Percentiles rank a stretch among this genome's conserved stretches.
phyloP scores from a whole-genome alignment of 2,113 vertebrate genomes.

The Myiozetetes cayanensis region DNA sequence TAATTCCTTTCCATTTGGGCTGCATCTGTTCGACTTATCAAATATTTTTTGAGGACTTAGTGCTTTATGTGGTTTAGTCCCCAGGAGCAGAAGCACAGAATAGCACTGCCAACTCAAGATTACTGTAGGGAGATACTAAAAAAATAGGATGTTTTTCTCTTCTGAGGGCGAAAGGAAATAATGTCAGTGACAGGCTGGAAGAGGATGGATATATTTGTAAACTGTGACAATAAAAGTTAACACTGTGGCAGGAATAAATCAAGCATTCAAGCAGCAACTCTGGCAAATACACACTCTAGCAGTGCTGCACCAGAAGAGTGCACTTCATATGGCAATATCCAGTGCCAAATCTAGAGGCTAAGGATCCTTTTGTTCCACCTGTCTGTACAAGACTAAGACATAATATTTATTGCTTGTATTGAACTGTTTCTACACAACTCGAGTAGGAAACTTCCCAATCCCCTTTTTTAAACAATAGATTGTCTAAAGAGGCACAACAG shows the following conservation, averaged over 20 bases:
- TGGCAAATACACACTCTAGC: constrained; percentile 32
- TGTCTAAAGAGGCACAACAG: neutral
- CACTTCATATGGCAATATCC: neutral
- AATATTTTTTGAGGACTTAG: constrained; percentile 9
- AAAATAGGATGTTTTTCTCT: constrained; percentile 25
- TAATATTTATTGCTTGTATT: neutral
- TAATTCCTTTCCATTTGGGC: constrained; percentile 34
- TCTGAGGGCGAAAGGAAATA: constrained; percentile 49
- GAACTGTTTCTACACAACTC: neutral
- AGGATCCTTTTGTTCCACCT: constrained; percentile 21
- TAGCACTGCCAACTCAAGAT: neutral
- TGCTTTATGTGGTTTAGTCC: constrained; percentile 2
- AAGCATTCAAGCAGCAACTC: constrained; percentile 44
- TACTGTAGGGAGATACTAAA: constrained; percentile 15
- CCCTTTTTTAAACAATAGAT: neutral
- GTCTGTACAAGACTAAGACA: neutral
- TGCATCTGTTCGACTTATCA: constrained; percentile 30
- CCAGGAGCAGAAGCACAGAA: neutral
- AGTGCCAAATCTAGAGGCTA: constrained; percentile 4
- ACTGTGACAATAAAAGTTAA: constrained; percentile 64
- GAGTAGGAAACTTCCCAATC: neutral
- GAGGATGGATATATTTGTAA: constrained; percentile 63
- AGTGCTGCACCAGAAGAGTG: neutral
- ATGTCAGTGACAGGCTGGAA: constrained; percentile 22
- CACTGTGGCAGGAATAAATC: constrained; percentile 27